These are phyloP conservation scores for Ptilorrhoa leucosticta DNA, from an alignment of 2,113 vertebrate species.

Conservation along the genomic window DNA sequence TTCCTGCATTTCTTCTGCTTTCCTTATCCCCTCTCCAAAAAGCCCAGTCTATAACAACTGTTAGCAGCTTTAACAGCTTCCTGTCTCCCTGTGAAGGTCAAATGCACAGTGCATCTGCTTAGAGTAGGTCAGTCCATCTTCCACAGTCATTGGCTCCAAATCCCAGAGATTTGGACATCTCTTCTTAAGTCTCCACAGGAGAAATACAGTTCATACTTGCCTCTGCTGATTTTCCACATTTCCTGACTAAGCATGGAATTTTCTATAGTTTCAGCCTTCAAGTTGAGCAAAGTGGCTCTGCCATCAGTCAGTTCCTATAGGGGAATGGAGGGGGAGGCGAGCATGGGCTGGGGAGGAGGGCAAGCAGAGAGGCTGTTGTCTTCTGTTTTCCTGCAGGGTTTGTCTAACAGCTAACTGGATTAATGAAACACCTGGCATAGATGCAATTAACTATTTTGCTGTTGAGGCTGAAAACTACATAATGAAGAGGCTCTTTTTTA, in stretches of 20 bases:
- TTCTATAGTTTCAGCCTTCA: background rate
- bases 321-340: background rate
- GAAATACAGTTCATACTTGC: background rate
- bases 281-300: background rate
- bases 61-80: background rate
- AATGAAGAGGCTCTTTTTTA: background rate
- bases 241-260: conserved; percentile 13
- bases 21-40: background rate
- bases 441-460: conserved; percentile 67
- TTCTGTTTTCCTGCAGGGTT: conserved; percentile 55
- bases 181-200: background rate
- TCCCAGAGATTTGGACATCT: background rate
- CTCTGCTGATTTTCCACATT: background rate
- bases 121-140: background rate
- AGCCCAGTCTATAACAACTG: background rate
- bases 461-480: conserved; percentile 55
- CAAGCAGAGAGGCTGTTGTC: conserved; percentile 9
- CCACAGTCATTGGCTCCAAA: background rate
- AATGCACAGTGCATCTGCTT: background rate
- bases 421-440: conserved; percentile 69
- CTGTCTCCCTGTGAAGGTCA: background rate
- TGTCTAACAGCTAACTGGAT: conserved; percentile 63
- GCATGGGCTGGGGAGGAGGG: background rate
- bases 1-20: background rate
- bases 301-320: background rate